Conservation (phyloP, 2,888 invertebrate genomes). For the Laothoe populi region DNA sequence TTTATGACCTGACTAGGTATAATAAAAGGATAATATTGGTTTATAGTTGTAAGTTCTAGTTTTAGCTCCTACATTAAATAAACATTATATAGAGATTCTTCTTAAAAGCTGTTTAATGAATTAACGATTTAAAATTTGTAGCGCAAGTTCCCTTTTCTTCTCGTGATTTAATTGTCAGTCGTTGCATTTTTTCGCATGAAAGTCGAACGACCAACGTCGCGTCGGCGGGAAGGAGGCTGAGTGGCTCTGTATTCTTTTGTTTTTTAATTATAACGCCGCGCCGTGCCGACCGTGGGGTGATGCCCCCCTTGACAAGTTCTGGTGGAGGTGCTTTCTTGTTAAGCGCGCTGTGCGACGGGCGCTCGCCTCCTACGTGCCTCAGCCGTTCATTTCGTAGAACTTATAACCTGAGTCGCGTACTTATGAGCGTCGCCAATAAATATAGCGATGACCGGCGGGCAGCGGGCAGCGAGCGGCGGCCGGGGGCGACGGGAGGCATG, state of each 20-base stretch:
- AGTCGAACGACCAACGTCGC: slow-evolving; percentile 66
- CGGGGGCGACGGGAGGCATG: slow-evolving; percentile 31
- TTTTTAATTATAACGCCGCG: slow-evolving; percentile 83
- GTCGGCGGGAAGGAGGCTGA: slow-evolving; percentile 74
- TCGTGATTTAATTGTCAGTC: slow-evolving; percentile 54
- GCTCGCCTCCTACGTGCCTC: slow-evolving; percentile 81
- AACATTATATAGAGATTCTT: neutral
- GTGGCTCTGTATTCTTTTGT: slow-evolving; percentile 83
- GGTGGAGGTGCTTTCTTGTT: slow-evolving; percentile 82
- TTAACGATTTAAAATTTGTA: slow-evolving; percentile 17
- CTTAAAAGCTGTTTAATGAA: neutral
- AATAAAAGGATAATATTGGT: too few relatives aligned
- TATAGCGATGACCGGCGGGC: slow-evolving; percentile 83
- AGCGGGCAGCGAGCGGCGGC: slow-evolving; percentile 30
- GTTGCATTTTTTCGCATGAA: slow-evolving; percentile 77
- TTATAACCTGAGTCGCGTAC: slow-evolving; percentile 85
- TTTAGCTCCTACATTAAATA: neutral
- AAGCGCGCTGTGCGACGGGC: slow-evolving; percentile 53
- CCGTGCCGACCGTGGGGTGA: slow-evolving; percentile 71
- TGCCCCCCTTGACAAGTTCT: slow-evolving; percentile 68
- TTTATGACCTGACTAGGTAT: too few relatives aligned
- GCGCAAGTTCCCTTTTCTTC: slow-evolving; percentile 21
- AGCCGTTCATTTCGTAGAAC: slow-evolving; percentile 83
- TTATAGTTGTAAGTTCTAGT: neutral
- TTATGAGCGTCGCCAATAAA: slow-evolving; percentile 85